Base-by-base conservation (phyloP, 2,888 invertebrate genomes). In the Phengaris arion region DNA sequence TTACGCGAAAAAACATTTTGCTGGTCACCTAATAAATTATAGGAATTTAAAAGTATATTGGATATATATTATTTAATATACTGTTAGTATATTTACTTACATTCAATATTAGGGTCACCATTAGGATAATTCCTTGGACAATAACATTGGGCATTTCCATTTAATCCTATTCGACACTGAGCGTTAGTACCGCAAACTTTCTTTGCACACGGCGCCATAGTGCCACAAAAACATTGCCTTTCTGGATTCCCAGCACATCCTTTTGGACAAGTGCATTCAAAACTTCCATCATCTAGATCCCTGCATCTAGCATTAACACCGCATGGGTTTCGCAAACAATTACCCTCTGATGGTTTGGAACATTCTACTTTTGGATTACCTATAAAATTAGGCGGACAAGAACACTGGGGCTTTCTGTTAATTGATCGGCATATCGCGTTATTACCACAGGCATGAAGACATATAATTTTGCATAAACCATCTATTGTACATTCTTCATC, bases 371-470 rank as follows among this genome's bases (percentile, higher is more conserved):
- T 94, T 4, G 98, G 97, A 89, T 98, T 97, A 22, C 98, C 98
- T 69, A 96, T 91, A 82, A 96, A 97, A 81, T 96, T 96, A 46
- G 95, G 94, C 13, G 97, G 97, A 82, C 98, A 98, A 79, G 96
- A 96, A 86, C 98, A 98, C 82, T 97, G 96, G 0, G 98, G 96
- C 80, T 94, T 94, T 85, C 97, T 94, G 81, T 96, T 95, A 22
- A 96, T 94, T 10, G 97, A 96, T 64, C 97, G 95, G 83, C 98
- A 98, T 82, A 98, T 97, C 0, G 98, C 97, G 86, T 98, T 98
- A 52, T 95, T 89, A 13, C 98, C 98, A 83, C 98, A 98, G 52
- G 96, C 95, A 9, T 96, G 96, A 57, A 94, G 92, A 84, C 98
- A 98, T 0, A 98, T 97, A 88, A 98, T 98, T 81, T 96, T 96